Percentiles rank a stretch among this genome's conserved stretches.
phyloP scores from a whole-genome alignment of 64 coral and sea anemone species.

The Actinia tenebrosa region DNA sequence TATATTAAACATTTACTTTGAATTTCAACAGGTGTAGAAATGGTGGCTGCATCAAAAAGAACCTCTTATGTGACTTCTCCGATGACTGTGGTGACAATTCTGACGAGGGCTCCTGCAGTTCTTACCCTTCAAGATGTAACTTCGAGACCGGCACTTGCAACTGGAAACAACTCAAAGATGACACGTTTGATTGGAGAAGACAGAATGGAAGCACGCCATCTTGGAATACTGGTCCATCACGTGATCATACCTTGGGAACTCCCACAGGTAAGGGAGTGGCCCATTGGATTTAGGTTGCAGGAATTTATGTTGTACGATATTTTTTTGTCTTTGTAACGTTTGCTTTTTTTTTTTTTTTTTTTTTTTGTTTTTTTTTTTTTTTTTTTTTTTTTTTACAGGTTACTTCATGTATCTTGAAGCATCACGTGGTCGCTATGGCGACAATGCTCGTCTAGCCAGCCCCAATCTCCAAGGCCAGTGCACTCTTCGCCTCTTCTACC shows the following conservation, averaged over 20 bases:
- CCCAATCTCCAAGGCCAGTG: slow-evolving; percentile 62
- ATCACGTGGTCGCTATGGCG: slow-evolving; percentile 51
- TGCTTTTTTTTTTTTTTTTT: neutral
- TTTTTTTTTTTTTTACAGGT: slow-evolving; percentile 27
- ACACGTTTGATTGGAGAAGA: slow-evolving; percentile 82
- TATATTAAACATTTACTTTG: neutral
- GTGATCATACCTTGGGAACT: slow-evolving; percentile 86
- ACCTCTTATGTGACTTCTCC: slow-evolving; percentile 59
- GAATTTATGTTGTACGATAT: too few relatives aligned
- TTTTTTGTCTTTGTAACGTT: too few relatives aligned
- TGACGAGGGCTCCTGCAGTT: slow-evolving; percentile 58
- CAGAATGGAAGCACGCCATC: slow-evolving; percentile 72
- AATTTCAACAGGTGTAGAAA: slow-evolving; percentile 55
- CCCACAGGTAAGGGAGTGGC: slow-evolving; percentile 34
- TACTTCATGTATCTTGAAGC: slow-evolving; percentile 90
- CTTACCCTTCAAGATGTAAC: slow-evolving; percentile 57
- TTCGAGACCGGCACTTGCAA: slow-evolving; percentile 63
- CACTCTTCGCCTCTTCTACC: slow-evolving; percentile 82
- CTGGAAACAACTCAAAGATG: slow-evolving; percentile 66
- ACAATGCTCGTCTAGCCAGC: slow-evolving; percentile 78
- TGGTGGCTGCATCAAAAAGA: slow-evolving; percentile 47
- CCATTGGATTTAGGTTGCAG: too few relatives aligned
- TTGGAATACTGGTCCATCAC: slow-evolving; percentile 64
- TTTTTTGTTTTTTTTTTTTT: neutral
- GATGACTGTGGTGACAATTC: slow-evolving; percentile 90